Base-by-base conservation (phyloP, 1,140 invertebrate species). In the Megalonaias nervosa region DNA sequence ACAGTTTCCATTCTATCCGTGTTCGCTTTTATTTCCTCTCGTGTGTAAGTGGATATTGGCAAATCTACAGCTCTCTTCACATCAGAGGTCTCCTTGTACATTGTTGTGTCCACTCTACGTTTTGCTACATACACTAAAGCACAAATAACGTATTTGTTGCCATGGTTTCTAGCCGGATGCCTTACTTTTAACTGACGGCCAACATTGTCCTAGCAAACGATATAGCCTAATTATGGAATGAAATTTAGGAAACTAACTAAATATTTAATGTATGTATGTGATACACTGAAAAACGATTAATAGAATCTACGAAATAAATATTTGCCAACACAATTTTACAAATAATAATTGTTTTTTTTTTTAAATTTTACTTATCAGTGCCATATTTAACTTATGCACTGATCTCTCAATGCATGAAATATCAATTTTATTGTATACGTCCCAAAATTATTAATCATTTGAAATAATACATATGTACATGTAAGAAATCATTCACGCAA, bases 131-230 rank as follows among this genome's bases (percentile, higher is more conserved):
- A 74, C n/a, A 64, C 72, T 23, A 74, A 38, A 19, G 72, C 61
- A 61, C 72, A 66, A n/a, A n/a, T 57, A 26, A 38, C 21, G 26
- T 74, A 66, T 26, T 74, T 65, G 64, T 74, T 66, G 14, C 72
- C 72, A 55, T 74, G 72, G 61, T 74, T 74, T 14, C 72, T 48
- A 14, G 72, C 67, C 13, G 65, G 72, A 19, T 74, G 72, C 17
- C 61, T 16, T 14, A 64, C 72, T 67, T 66, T 74, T 15, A 74
- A 16, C 23, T 74, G 64, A 17, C 58, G 55, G n/a, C 72, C 72
- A 57, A 74, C 72, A 57, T 74, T 74, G 26, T 74, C 72, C 72
- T 48, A 66, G 62, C 72, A 74, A n/a, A 74, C 23, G 15, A 64
- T 74, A 57, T 74, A 65, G 13, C 72, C 72, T 74, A 21, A 38